Evolutionary conservation across 2,113 vertebrate genomes (phyloP), one percentile per base, ranked within the genome.

Genomic region (Apteryx mantelli): DNA sequence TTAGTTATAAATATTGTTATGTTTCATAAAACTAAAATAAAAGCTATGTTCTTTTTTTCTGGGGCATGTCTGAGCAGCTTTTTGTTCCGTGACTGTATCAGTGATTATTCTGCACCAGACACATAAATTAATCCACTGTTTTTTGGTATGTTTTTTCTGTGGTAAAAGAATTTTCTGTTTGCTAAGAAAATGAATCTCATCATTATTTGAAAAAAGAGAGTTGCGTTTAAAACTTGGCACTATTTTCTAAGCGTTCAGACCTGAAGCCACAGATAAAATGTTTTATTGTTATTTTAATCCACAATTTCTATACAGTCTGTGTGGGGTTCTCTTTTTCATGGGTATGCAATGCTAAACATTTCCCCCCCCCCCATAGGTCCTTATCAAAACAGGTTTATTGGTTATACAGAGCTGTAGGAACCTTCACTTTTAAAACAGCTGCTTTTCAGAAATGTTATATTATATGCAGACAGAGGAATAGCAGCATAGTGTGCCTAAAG

Each of bases 381-480:
- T 25, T 58, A 26, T 40, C 42, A 70, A 11, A 58, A 26, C 58
- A 8, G 32, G 15, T 2, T 64, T 52, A 40, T 26, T 69, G 34
- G 40, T 78, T 32, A 30, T 46, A 7, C 32, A 24, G 74, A 80
- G 22, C 48, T 66, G 9, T 60, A 36, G 40, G 26, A 32, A 38
- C 58, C 30, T 50, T 50, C 61, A 55, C 0, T 0, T 69, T 68
- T 88, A 64, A 80, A 17, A 53, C 15, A 42, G 9, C 5, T 16
- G 22, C 79, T 5, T 2, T 68, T 68, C 40, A 42, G 1, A 36
- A 69, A 2, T 0, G 2, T 18, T 44, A 6, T 12, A 11, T n/a
- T 63, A 40, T 11, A 1, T 7, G 13, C 24, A 4, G 9, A 2
- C 32, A n/a, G 66, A 36, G 65, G 5, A 28, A 1, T 21, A 44